Evolutionary conservation across 2,113 vertebrate species (phyloP), one percentile per base, ranked within the genome.

Genomic region (Hyla sarda): DNA sequence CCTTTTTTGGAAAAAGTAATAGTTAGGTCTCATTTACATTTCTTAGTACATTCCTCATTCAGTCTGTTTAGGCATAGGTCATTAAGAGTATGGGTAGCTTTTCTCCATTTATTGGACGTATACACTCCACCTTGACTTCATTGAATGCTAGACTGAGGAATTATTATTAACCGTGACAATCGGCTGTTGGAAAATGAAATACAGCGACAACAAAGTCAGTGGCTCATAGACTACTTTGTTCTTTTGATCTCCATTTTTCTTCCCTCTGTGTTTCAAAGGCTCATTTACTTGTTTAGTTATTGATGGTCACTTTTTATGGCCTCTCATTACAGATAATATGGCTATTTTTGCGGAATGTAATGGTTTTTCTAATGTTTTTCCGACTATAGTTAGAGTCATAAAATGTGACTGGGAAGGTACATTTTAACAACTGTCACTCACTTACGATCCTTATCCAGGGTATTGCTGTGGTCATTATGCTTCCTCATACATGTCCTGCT

Each of bases 351-450:
- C 52, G 12, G 54, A 41, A 21, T 75, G 8, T 47, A 45, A 54
- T 19, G 52, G 45, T 48, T 84, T 75, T 75, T 84, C 25, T 58
- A 84, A 75, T 84, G n/a, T 41, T 82, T 34, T 73, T 58, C 25
- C 25, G 19, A 75, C n/a, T 56, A n/a, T 45, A 30, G 16, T 56
- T 60, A 74, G 21, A 69, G 41, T 34, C 80, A 58, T 83, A 58
- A 84, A 76, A 84, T 75, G n/a, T 58, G 71, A 76, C 72, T 75
- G 37, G 48, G 5, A 73, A 84, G 16, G 34, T 62, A 62, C 71
- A 32, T 75, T 54, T 30, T 32, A 58, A 56, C 50, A 54, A 11
- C 72, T 74, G 32, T 56, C 48, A 47, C 75, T 56, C n/a, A 9
- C 14, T 60, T 74, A 47, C 60, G 23, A 32, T 62, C 54, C 71